Evolutionary conservation across 1,140 invertebrate genomes (phyloP).

Genomic region (Drosophila lowei): DNA sequence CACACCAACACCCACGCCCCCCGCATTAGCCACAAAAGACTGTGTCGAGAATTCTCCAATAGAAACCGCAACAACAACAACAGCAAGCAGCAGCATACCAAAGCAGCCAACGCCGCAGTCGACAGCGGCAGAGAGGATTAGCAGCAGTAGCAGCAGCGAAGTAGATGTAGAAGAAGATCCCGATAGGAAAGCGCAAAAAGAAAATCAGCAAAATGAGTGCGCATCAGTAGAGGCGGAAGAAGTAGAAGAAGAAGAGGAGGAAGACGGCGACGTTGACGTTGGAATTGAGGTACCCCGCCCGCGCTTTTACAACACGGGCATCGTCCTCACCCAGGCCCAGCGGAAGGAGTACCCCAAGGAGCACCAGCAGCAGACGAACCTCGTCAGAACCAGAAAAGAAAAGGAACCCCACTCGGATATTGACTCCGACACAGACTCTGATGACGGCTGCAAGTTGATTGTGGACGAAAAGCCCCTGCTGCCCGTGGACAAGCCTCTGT

Average conservation of each 20-base stretch:
- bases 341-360: conserved; percentile 88
- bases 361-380: conserved; percentile 15
- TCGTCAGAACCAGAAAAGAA: conserved; percentile 17
- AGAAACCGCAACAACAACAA: conserved; percentile 36
- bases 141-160: conserved; percentile 8
- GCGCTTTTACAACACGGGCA: conserved; percentile 87
- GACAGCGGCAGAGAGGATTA: conserved; percentile 28
- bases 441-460: conserved; percentile 79
- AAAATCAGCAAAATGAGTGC: too few species aligned
- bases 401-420: conserved; percentile 8
- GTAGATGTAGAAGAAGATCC: not conserved
- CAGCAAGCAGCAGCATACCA: conserved; percentile 58
- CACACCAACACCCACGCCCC: conserved; percentile 24
- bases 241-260: conserved; percentile 28
- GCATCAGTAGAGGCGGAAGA: conserved; percentile 1
- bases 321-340: conserved; percentile 89
- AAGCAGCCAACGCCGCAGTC: conserved; percentile 44
- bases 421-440: conserved; percentile 56
- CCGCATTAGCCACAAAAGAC: conserved; percentile 68
- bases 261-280: conserved; percentile 52
- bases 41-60: conserved; percentile 50
- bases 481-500: conserved; percentile 82
- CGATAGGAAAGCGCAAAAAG: not conserved
- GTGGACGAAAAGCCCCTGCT: conserved; percentile 84
- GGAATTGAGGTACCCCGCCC: conserved; percentile 81